These are phyloP conservation scores for Notechis scutatus DNA, from an alignment of 2,113 vertebrate species.

Conservation along the genomic window DNA sequence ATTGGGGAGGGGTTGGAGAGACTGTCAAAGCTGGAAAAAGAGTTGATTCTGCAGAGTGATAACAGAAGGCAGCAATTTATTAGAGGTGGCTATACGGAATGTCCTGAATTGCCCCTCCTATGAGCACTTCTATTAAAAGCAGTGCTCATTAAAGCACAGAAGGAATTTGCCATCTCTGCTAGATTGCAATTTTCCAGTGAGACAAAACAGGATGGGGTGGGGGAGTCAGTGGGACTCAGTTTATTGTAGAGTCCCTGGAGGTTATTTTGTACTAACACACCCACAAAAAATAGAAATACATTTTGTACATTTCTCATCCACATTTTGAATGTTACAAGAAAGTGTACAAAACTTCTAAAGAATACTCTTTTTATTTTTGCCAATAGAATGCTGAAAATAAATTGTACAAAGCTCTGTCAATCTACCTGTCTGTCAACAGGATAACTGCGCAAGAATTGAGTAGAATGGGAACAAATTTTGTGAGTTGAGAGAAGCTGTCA, in stretches of 20 bases:
- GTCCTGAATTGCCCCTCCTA: neutral
- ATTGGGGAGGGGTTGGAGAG: neutral
- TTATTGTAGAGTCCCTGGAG: neutral
- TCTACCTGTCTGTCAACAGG: neutral
- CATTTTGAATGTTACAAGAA: neutral
- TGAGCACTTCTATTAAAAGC: neutral
- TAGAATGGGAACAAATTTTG: neutral
- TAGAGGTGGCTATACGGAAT: neutral
- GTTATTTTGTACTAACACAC: neutral
- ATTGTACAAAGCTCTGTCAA: neutral
- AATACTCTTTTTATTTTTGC: neutral
- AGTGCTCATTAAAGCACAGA: neutral
- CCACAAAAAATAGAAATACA: neutral
- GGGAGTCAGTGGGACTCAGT: neutral
- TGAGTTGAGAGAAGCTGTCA: neutral
- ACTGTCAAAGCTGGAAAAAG: neutral
- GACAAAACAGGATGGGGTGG: neutral
- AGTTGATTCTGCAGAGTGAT: neutral
- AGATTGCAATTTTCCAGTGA: neutral
- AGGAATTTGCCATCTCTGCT: neutral
- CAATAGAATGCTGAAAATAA: neutral
- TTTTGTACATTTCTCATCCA: neutral
- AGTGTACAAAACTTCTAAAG: neutral
- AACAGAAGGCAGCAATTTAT: neutral
- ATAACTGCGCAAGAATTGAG: neutral